Evolutionary conservation across 2,113 vertebrate genomes (phyloP).

Genomic region (Dasyprocta punctata): DNA sequence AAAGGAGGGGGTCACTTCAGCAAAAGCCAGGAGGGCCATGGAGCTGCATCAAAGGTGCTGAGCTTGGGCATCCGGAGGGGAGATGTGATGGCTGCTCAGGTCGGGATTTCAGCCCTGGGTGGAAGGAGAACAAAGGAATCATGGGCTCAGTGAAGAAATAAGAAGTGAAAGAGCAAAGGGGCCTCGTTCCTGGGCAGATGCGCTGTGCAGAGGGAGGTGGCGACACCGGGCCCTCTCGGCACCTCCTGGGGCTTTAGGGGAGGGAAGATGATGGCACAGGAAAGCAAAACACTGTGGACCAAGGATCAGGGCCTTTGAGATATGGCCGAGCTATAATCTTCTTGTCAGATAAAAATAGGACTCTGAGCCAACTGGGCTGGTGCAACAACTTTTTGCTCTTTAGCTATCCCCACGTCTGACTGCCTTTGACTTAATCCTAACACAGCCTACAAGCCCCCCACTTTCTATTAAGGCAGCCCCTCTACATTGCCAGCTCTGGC

Average conservation of each 20-base stretch:
- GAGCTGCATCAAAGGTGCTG: neutral
- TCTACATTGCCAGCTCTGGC: neutral
- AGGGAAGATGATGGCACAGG: neutral
- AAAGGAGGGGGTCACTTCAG: neutral
- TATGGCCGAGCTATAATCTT: neutral
- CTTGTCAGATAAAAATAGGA: neutral
- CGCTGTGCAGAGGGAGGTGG: neutral
- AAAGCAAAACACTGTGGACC: neutral
- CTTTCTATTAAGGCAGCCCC: neutral
- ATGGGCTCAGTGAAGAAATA: neutral
- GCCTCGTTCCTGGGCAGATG: neutral
- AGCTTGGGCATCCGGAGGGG: neutral
- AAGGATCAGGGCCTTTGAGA: neutral
- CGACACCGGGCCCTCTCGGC: neutral
- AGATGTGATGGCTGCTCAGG: neutral
- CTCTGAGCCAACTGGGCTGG: neutral
- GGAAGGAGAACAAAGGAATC: conserved; percentile 13
- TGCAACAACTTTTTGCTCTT: neutral
- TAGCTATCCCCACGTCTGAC: neutral
- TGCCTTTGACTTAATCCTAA: neutral
- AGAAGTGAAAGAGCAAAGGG: neutral
- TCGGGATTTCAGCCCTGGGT: neutral
- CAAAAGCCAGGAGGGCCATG: neutral
- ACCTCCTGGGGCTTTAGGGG: neutral
- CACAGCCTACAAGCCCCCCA: fast-evolving